phyloP scores from a whole-genome alignment of 2,797 vertebrate species.

The Onychomys torridus region DNA sequence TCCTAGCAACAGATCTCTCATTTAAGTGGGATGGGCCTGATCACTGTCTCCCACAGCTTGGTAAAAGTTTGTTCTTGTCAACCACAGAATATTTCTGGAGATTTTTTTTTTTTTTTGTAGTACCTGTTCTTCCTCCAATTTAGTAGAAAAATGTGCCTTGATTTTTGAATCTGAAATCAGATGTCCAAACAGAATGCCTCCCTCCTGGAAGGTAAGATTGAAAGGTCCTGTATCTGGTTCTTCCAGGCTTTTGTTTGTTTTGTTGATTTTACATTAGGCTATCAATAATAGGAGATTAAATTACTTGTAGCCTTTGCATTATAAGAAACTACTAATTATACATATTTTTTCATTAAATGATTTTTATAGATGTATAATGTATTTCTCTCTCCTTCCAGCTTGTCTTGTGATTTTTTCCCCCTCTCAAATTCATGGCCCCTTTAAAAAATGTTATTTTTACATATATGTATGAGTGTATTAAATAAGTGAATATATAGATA shows the following conservation, averaged over 20 bases:
- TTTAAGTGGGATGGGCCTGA: conserved; percentile 56
- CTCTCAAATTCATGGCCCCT: not conserved
- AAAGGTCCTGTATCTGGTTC: not conserved
- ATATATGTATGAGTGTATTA: not conserved
- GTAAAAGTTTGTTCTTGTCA: conserved; percentile 70
- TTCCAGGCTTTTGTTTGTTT: conserved; percentile 35
- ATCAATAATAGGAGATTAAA: not conserved
- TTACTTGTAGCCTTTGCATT: not conserved
- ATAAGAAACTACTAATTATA: conserved; percentile 19
- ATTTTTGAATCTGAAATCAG: conserved; percentile 14
- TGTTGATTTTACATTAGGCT: not conserved
- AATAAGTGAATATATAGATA: not conserved
- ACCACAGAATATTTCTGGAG: conserved; percentile 51
- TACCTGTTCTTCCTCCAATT: not conserved
- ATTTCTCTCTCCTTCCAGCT: not conserved
- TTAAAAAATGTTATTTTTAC: not conserved
- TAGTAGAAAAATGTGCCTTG: conserved; percentile 60
- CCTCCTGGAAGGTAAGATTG: not conserved
- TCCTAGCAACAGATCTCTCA: conserved; percentile 82
- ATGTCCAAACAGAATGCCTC: not conserved
- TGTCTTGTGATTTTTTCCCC: not conserved
- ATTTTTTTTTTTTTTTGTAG: not conserved
- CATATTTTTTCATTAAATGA: not conserved
- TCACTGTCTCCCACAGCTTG: conserved; percentile 75
- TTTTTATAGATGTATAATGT: not conserved